phyloP scores from a whole-genome alignment of 2,797 vertebrate species.

The Vireo griseus region DNA sequence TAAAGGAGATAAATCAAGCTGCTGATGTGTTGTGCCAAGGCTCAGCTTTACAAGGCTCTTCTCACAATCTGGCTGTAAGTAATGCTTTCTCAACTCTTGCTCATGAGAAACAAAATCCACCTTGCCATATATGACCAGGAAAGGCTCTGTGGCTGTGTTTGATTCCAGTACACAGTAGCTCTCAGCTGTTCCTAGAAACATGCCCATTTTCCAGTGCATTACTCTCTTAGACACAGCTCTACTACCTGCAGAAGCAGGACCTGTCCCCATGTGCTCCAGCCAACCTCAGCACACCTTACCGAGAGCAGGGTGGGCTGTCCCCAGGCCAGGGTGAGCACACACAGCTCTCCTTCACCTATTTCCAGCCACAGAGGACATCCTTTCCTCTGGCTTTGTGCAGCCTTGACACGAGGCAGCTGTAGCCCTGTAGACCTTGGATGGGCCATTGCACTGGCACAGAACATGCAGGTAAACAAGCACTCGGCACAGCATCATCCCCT shows the following conservation, averaged over 20 bases:
- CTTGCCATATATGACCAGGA: background rate
- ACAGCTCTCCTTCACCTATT: background rate
- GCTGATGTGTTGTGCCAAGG: background rate
- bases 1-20: background rate
- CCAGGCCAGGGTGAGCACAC: background rate
- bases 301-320: background rate
- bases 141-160: background rate
- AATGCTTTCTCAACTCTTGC: background rate
- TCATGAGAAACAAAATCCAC: fast-evolving
- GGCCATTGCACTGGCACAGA: background rate
- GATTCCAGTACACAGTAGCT: background rate
- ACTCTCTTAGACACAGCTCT: background rate
- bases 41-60: background rate
- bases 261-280: background rate
- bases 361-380: background rate
- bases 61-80: background rate
- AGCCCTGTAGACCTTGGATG: background rate
- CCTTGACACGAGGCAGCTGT: background rate
- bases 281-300: fast-evolving
- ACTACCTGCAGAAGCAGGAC: background rate
- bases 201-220: fast-evolving
- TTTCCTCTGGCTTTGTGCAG: fast-evolving
- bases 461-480: background rate
- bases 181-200: background rate
- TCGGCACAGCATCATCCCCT: background rate